Conservation (phyloP, 2,888 invertebrate genomes). For the Neoascia interrupta region DNA sequence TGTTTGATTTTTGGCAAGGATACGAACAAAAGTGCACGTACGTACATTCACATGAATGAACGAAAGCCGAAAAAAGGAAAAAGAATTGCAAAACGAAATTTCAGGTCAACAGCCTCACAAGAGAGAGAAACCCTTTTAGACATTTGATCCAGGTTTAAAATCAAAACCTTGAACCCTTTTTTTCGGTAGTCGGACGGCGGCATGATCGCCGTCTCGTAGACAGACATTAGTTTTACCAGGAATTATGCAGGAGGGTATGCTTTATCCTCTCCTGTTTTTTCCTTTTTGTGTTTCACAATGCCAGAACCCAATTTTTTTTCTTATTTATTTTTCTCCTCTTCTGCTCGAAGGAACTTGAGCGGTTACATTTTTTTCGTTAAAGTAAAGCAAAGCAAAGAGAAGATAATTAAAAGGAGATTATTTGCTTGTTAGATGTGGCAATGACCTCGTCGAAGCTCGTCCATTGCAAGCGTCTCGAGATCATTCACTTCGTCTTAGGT, state of each 20-base stretch:
- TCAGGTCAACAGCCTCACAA: constrained; percentile 56
- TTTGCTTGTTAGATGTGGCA: constrained; percentile 18
- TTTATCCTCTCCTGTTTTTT: too few species aligned
- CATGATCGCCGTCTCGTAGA: constrained; percentile 25
- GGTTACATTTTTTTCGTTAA: not conserved
- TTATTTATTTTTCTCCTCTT: too few species aligned
- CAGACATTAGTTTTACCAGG: constrained; percentile 50
- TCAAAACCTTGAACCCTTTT: constrained; percentile 57
- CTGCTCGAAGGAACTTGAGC: constrained; percentile 6
- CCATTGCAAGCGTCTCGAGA: too few species aligned
- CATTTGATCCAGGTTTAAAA: constrained; percentile 56
- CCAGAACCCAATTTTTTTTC: constrained; percentile 15
- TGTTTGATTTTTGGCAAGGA: not conserved
- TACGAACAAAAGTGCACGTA: constrained; percentile 22
- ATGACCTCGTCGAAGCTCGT: constrained; percentile 22
- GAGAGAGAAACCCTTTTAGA: constrained; percentile 49
- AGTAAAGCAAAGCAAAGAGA: constrained; percentile 15
- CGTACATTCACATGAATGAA: constrained; percentile 26
- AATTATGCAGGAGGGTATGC: constrained; percentile 18
- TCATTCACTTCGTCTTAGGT: too few species aligned
- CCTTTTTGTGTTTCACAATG: constrained; percentile 16
- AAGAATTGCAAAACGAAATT: constrained; percentile 8
- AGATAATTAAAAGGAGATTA: constrained; percentile 40
- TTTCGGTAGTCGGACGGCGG: not conserved
- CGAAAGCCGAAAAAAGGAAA: constrained; percentile 3